Percentiles rank a stretch among this genome's conserved stretches.
Evolutionary conservation across 2,888 invertebrate genomes (phyloP).

Genomic region (Brachynemurus nebulosus): DNA sequence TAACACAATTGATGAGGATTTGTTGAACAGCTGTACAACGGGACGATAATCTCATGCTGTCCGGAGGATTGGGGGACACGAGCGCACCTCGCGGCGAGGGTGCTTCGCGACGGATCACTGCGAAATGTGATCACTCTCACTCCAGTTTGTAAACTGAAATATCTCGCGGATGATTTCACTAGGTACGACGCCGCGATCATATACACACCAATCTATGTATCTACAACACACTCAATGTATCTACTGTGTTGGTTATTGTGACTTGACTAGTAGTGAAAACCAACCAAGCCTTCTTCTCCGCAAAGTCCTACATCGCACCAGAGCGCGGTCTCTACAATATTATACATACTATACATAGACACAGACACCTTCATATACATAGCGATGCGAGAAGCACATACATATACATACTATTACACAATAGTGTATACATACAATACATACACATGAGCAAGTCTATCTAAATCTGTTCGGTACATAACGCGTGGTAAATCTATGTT

Average conservation of each 20-base stretch:
- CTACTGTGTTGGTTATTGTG: too few relatives aligned
- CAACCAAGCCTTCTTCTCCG: constrained; percentile 2
- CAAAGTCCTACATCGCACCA: constrained; percentile 1
- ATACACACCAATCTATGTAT: too few relatives aligned
- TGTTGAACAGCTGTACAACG: neutral
- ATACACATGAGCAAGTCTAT: constrained; percentile 1
- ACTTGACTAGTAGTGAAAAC: constrained; percentile 1
- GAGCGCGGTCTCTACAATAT: too few relatives aligned
- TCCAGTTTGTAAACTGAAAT: too few relatives aligned
- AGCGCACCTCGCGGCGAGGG: constrained; percentile 1
- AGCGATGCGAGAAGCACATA: neutral
- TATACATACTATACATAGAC: too few relatives aligned
- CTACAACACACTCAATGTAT: too few relatives aligned
- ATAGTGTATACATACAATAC: neutral
- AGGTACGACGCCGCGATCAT: too few relatives aligned
- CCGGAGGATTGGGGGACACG: too few relatives aligned
- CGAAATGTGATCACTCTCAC: neutral
- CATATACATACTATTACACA: neutral
- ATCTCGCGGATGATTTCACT: constrained; percentile 2
- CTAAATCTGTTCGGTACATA: neutral
- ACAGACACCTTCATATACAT: neutral
- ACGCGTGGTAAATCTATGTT: neutral
- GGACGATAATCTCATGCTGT: constrained; percentile 1
- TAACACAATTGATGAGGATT: constrained; percentile 1
- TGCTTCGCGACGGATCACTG: constrained; percentile 2